Conservation (phyloP, 2,888 invertebrate species). For the Pedicia rivosa region DNA sequence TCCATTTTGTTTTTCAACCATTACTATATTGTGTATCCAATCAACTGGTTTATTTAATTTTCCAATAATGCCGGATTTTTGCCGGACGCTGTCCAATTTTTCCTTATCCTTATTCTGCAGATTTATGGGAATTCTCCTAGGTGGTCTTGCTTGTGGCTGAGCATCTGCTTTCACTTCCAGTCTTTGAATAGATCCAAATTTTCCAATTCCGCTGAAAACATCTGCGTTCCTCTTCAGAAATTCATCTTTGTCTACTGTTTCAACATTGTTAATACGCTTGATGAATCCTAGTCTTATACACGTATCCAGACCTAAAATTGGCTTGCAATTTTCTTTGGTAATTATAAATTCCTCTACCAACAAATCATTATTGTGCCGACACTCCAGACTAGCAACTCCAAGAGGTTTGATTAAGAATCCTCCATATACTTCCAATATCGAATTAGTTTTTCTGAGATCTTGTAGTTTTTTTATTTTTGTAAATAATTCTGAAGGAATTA, state of each 20-base stretch:
- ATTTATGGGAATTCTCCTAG: constrained; percentile 12
- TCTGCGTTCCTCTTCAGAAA: constrained; percentile 9
- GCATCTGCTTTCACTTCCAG: constrained; percentile 9
- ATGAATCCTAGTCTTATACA: background rate
- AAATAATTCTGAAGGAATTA: too few relatives aligned
- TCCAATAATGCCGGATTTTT: background rate
- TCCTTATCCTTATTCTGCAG: background rate
- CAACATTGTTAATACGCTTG: background rate
- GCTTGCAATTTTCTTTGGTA: too few relatives aligned
- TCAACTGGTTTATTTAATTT: constrained; percentile 1
- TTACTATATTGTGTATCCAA: constrained; percentile 8
- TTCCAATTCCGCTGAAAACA: constrained; percentile 13
- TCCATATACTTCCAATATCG: too few relatives aligned
- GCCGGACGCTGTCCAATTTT: too few relatives aligned
- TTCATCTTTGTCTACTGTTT: background rate
- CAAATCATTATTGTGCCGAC: too few relatives aligned
- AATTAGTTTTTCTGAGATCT: too few relatives aligned
- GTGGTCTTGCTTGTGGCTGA: constrained; percentile 9
- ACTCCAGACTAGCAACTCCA: too few relatives aligned
- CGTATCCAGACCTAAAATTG: constrained; percentile 2
- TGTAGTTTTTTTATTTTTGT: too few relatives aligned
- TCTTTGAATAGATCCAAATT: constrained; percentile 9
- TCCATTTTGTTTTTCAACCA: constrained; percentile 8
- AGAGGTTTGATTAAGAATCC: too few relatives aligned
- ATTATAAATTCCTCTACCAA: too few relatives aligned